Evolutionary conservation across 2,113 vertebrate genomes (phyloP), one percentile per base, ranked within the genome.

Genomic region (Eulacestoma nigropectus): DNA sequence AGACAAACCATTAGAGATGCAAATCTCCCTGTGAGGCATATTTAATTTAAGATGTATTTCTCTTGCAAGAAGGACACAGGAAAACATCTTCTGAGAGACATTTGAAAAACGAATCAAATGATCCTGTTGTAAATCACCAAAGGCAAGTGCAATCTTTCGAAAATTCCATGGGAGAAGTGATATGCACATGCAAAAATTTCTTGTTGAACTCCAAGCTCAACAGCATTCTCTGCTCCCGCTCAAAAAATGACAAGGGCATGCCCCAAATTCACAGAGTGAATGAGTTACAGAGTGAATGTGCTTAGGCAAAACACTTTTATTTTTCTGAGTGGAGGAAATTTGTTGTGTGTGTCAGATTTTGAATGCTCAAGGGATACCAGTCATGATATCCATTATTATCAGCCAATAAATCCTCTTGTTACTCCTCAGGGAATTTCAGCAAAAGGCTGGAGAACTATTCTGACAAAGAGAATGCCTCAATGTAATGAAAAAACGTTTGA

Each of bases 371-470:
- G 59, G 87, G 93, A 94, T 85, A 92, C 53, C 80, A 93, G 68
- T 70, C 90, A 90, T 95, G 72, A 96, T 98, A 95, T 96, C 75
- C 80, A 47, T 85, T 96, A 86, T 94, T 95, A 97, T 96, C 74
- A 95, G 69, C 91, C 97, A 96, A 76, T 93, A 97, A 95, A 97
- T 87, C 14, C 8, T 33, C n/a, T 64, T 81, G 86, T 93, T 85
- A 39, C 44, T 96, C 84, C 84, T 93, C 64, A 87, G 95, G 88
- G 90, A 96, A 95, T 84, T 95, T 90, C 83, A 97, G 75, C 73
- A 82, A 94, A 96, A 88, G 64, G 69, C 80, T 93, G 84, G n/a
- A 55, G 79, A 86, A 90, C 93, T 83, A 65, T 93, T 93, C 87
- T 97, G 90, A 96, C 75, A 85, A 60, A 96, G 86, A 75, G 88